These are phyloP conservation scores for Tapirus terrestris DNA, from an alignment of 2,113 vertebrate genomes.

Conservation along the genomic window DNA sequence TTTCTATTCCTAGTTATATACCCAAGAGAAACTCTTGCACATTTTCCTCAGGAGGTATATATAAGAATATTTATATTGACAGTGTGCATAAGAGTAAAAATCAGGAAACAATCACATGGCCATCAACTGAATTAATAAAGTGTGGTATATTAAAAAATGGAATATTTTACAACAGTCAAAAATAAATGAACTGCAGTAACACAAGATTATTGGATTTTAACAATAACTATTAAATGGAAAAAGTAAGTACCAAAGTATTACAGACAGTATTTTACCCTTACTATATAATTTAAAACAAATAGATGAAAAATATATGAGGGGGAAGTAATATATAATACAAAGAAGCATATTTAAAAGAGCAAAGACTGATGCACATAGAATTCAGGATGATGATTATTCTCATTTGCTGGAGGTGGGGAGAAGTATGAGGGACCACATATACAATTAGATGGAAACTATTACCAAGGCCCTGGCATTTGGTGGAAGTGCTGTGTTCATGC, in stretches of 20 bases:
- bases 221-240: background rate
- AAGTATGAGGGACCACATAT: background rate
- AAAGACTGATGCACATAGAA: background rate
- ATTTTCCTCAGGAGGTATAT: background rate
- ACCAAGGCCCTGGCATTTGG: background rate
- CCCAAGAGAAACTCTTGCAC: background rate
- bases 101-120: background rate
- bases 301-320: background rate
- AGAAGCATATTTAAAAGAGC: background rate
- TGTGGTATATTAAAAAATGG: background rate
- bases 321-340: background rate
- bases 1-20: background rate
- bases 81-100: background rate
- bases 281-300: background rate
- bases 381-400: background rate
- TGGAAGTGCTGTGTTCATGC: background rate
- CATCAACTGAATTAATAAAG: background rate
- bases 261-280: background rate
- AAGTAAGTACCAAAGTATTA: background rate
- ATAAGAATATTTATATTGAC: background rate
- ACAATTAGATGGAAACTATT: background rate
- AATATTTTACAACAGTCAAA: background rate
- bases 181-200: background rate
- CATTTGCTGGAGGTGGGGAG: background rate
- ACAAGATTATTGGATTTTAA: background rate